Evolutionary conservation across 2,797 vertebrate species (phyloP).

Genomic region (Rhynchotus rufescens): DNA sequence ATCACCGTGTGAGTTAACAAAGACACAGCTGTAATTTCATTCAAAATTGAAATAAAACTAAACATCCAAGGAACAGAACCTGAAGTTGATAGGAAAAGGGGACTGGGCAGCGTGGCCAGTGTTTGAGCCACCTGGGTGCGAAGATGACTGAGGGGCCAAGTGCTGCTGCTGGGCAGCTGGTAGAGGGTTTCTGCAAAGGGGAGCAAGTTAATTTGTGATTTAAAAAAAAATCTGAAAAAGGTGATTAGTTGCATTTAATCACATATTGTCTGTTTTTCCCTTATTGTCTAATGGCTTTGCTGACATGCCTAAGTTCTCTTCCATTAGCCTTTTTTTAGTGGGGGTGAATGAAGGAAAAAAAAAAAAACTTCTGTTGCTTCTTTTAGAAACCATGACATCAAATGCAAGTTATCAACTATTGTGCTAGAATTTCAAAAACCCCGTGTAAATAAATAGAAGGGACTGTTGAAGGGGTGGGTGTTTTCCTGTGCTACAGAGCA

Average conservation of each 20-base stretch:
- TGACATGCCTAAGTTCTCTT: not conserved
- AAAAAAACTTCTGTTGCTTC: not conserved
- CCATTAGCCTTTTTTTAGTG: not conserved
- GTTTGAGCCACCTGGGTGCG: not conserved
- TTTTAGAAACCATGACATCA: not conserved
- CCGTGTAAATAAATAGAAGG: not conserved
- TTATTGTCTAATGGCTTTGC: not conserved
- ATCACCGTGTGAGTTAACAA: not conserved
- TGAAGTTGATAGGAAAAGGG: not conserved
- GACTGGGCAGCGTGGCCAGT: not conserved
- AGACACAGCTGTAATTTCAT: not conserved
- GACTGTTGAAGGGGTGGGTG: not conserved
- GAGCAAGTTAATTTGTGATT: not conserved
- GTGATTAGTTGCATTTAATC: not conserved
- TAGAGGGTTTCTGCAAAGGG: not conserved
- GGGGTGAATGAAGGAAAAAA: not conserved
- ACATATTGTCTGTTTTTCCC: not conserved
- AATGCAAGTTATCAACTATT: not conserved
- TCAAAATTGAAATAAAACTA: slow-evolving; percentile 31
- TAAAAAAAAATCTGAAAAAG: not conserved
- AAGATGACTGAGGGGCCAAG: not conserved
- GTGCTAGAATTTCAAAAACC: not conserved
- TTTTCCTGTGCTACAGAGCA: not conserved
- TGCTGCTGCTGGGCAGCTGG: not conserved
- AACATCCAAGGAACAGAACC: not conserved